Conservation (phyloP, 2,113 vertebrate genomes). For the Mystacornis crossleyi region DNA sequence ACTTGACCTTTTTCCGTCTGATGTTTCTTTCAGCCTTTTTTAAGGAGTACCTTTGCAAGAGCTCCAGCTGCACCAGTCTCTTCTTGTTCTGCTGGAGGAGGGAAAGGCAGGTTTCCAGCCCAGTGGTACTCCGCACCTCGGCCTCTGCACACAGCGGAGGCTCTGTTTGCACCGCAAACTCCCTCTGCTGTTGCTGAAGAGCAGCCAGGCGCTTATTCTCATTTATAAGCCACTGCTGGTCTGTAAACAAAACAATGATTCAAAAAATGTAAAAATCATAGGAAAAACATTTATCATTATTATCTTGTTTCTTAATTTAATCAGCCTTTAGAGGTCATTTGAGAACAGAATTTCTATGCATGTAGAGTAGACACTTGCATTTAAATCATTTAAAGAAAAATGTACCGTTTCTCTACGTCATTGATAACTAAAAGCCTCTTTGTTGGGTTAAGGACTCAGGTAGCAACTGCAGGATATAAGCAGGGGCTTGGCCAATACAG, state of each 20-base stretch:
- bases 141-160: conserved; percentile 7
- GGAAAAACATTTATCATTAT: background rate
- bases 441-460: background rate
- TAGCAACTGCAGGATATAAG: background rate
- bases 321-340: background rate
- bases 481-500: background rate
- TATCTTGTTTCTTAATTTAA: background rate
- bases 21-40: conserved; percentile 79
- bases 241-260: conserved; percentile 72
- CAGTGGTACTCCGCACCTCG: conserved; percentile 50
- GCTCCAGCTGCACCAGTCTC: conserved; percentile 81
- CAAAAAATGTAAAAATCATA: conserved; percentile 4
- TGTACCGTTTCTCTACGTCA: background rate
- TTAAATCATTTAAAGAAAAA: background rate
- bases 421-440: background rate
- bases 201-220: conserved; percentile 78
- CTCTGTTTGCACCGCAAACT: conserved; percentile 82
- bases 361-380: background rate
- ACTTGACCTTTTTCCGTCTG: conserved; percentile 79
- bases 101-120: conserved; percentile 8
- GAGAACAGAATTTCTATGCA: background rate
- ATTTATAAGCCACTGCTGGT: conserved; percentile 85
- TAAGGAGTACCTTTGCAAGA: conserved; percentile 78
- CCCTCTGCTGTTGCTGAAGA: conserved; percentile 71
- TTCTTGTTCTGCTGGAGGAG: conserved; percentile 75